phyloP scores from a whole-genome alignment of 2,797 vertebrate species.

The Pseudopleuronectes americanus region DNA sequence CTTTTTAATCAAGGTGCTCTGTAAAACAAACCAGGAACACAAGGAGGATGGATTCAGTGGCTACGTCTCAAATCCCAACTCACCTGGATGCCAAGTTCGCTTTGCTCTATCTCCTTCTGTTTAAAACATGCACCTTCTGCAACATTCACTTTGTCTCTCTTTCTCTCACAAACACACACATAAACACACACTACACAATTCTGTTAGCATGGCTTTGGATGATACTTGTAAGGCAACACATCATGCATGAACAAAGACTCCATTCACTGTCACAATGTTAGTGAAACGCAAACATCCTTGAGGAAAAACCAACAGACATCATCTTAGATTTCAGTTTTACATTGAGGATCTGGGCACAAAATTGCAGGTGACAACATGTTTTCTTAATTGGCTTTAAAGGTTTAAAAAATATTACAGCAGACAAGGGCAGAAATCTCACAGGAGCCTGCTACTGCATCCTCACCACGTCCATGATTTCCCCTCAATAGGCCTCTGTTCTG shows the following conservation, averaged over 20 bases:
- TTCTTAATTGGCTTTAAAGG: neutral
- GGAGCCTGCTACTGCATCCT: slow-evolving; percentile 28
- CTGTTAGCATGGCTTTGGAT: neutral
- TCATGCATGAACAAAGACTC: no score
- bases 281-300: no score
- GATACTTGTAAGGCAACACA: neutral
- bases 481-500: slow-evolving; percentile 59
- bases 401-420: slow-evolving; percentile 24
- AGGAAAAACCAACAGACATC: no score
- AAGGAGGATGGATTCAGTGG: slow-evolving; percentile 26
- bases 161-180: neutral
- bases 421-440: slow-evolving; percentile 12
- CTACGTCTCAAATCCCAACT: slow-evolving; percentile 38
- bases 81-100: slow-evolving; percentile 12
- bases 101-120: slow-evolving; percentile 12
- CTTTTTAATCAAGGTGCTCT: slow-evolving; percentile 66
- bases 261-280: no score
- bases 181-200: neutral
- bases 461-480: slow-evolving; percentile 13
- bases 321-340: no score
- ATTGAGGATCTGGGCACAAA: no score
- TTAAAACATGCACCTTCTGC: neutral
- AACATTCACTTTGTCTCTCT: slow-evolving; percentile 1
- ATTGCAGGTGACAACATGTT: neutral
- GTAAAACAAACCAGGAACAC: slow-evolving; percentile 19